A percentile compares a stretch with the other conserved stretches of the same genome.
Evolutionary conservation across 2,113 vertebrate genomes (phyloP).

Genomic region (Eubucco bourcierii): DNA sequence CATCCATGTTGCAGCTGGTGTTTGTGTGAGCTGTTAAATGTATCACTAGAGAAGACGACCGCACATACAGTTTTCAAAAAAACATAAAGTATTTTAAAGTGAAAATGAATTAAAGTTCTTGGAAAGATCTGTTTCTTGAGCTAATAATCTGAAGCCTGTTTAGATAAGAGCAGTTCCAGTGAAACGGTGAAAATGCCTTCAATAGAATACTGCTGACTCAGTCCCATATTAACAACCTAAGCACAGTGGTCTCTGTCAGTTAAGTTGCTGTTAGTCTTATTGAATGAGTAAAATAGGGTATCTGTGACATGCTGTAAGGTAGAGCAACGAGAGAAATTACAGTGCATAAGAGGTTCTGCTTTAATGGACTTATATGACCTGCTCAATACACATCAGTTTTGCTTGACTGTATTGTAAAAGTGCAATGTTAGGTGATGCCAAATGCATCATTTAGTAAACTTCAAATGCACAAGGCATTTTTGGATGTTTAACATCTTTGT

Average conservation of each 20-base stretch:
- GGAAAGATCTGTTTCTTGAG: not conserved
- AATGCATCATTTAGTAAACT: not conserved
- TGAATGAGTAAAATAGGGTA: not conserved
- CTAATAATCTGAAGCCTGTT: not conserved
- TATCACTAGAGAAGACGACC: not conserved
- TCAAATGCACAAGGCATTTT: not conserved
- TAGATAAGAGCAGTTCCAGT: not conserved
- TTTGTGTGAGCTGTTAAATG: not conserved
- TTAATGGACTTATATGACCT: not conserved
- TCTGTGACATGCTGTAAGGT: not conserved
- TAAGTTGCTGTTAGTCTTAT: not conserved
- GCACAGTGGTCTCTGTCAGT: not conserved
- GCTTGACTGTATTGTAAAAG: conserved; percentile 3
- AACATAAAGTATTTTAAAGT: not conserved
- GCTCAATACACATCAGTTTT: conserved; percentile 25
- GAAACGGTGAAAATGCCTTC: not conserved
- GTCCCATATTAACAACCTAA: not conserved
- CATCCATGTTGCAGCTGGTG: fast-evolving
- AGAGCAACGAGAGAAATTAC: not conserved
- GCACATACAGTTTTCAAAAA: not conserved
- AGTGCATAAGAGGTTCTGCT: not conserved
- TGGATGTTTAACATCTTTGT: too few species aligned
- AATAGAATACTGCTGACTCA: not conserved
- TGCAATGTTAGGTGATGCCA: not conserved
- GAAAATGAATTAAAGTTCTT: not conserved